phyloP scores from a whole-genome alignment of 2,797 vertebrate genomes.

The Molossus molossus region DNA sequence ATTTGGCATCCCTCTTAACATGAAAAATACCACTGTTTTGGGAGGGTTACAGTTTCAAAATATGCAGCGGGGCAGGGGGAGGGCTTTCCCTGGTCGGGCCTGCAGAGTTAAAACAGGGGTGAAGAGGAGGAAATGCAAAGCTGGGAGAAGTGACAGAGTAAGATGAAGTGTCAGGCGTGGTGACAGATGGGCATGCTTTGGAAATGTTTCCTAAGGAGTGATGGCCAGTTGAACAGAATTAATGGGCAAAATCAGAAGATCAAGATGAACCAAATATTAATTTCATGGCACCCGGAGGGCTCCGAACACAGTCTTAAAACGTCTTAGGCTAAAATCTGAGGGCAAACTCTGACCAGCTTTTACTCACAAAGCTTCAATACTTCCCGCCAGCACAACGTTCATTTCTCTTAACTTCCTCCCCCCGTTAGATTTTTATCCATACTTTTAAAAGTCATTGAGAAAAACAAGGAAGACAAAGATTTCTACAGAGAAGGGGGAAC shows the following conservation, averaged over 20 bases:
- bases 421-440: conserved; percentile 48
- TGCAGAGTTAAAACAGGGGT: not conserved
- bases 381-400: not conserved
- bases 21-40: not conserved
- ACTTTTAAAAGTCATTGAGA: conserved; percentile 18
- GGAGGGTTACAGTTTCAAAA: not conserved
- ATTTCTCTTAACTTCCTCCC: not conserved
- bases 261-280: not conserved
- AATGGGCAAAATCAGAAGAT: not conserved
- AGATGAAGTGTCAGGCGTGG: too few species aligned
- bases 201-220: not conserved
- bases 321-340: not conserved
- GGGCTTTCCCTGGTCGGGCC: not conserved
- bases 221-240: not conserved
- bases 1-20: not conserved
- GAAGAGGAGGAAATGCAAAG: not conserved
- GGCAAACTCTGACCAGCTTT: not conserved
- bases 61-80: too few species aligned
- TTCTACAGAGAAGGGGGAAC: not conserved
- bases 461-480: not conserved
- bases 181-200: not conserved
- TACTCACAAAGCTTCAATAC: not conserved
- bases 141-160: not conserved
- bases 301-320: conserved; percentile 46
- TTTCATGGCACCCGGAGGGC: not conserved